Base-by-base conservation (phyloP, 2,888 invertebrate genomes). In the Eupithecia pulchellata region DNA sequence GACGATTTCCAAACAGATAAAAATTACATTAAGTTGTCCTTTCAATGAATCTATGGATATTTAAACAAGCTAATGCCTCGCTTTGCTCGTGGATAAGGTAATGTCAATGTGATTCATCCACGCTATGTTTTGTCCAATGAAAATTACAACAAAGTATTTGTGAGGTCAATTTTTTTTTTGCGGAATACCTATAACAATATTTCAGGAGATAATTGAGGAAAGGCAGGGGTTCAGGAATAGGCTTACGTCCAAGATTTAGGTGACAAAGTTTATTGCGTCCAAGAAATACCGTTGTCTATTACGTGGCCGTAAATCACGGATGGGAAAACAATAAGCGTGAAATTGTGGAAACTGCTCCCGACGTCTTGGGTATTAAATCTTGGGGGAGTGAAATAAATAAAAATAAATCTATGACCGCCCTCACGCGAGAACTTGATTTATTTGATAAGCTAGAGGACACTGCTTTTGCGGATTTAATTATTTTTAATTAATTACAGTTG, bases 321-420 rank as follows among this genome's bases (percentile, higher is more conserved):
- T 93, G 93, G 93, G 93, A 93, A 94, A 94, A 94, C 94, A 94
- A 94, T 94, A 93, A 93, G 94, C 94, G 94, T 93, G 94, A 94
- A 94, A 94, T 94, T 93, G 94, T 94, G 94, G 93, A 94, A 94
- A 93, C 92, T 92, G 92, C 81, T 90, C 86, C 81, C 89, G 91
- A 89, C 90, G 89, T 91, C 89, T 92, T 87, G 78, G 90, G 89
- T 87, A 91, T 91, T 93, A 93, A 92, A 92, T 93, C 93, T 93
- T 92, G 83, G 92, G 93, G 93, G 91, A 89, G 92, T 89, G 92
- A 92, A 88, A 93, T 93, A 94, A 93, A 93, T 94, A 93, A 93
- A 93, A 93, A 93, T 93, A 93, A 93, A 93, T 93, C 91, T 87
- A 86, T 79, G 68, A 78, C 83, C 84, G 86, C 89, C 91, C 90